Conservation (phyloP, 2,888 invertebrate species). For the Microchrysa polita region DNA sequence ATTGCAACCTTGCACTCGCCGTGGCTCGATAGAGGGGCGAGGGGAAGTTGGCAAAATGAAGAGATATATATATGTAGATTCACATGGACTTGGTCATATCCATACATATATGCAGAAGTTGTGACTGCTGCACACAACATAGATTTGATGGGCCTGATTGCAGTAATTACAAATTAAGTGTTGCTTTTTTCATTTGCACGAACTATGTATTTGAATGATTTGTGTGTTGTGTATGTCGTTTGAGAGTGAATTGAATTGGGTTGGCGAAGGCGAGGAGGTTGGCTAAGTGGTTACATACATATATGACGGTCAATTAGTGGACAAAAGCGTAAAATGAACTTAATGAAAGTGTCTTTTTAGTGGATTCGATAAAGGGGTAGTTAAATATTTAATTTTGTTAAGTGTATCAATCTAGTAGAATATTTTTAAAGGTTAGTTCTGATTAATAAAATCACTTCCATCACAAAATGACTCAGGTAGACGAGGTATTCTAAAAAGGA, state of each 20-base stretch:
- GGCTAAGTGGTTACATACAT: conserved; percentile 30
- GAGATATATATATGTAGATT: no score
- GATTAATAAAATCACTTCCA: no score
- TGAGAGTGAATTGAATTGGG: conserved; percentile 17
- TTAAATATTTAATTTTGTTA: no score
- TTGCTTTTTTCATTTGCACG: conserved; percentile 1
- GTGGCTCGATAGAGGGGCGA: neutral
- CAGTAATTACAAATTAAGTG: conserved; percentile 39
- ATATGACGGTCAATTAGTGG: conserved; percentile 36
- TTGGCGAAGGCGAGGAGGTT: conserved; percentile 2
- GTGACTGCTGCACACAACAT: neutral
- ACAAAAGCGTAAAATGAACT: conserved; percentile 21
- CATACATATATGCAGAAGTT: conserved; percentile 10
- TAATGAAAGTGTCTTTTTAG: conserved; percentile 8
- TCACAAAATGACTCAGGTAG: no score
- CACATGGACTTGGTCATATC: neutral
- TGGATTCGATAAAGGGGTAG: no score
- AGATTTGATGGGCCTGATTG: conserved; percentile 7
- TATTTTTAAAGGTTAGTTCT: no score
- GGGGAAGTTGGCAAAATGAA: neutral
- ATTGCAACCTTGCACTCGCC: conserved; percentile 16
- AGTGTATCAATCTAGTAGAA: no score
- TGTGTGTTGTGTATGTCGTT: no score
- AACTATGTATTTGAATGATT: neutral
- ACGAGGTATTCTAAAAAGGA: no score